These are phyloP conservation scores for Listronotus bonariensis DNA, from an alignment of 1,140 invertebrate species.

Conservation along the genomic window DNA sequence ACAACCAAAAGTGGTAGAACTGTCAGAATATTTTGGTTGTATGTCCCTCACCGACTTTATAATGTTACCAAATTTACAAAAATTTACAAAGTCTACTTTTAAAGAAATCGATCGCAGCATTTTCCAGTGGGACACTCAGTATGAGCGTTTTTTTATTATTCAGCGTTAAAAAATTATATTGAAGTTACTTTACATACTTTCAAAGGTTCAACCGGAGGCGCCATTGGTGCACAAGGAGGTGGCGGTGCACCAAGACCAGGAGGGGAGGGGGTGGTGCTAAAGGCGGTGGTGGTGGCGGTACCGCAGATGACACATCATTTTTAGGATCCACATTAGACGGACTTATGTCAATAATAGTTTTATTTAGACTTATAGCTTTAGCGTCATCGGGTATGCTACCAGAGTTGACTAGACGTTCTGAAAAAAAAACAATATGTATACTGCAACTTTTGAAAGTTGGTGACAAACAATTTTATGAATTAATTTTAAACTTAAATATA, in stretches of 20 bases:
- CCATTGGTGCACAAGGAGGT: slow-evolving; percentile 60
- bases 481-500: too few species aligned
- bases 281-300: slow-evolving; percentile 65
- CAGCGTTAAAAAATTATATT: too few species aligned
- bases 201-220: slow-evolving; percentile 63
- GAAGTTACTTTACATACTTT: slow-evolving; percentile 48
- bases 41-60: too few species aligned
- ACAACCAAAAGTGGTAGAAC: too few species aligned
- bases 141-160: too few species aligned
- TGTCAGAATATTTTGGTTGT: too few species aligned
- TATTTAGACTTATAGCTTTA: slow-evolving; percentile 66
- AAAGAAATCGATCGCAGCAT: too few species aligned
- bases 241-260: slow-evolving; percentile 58
- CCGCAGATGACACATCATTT: slow-evolving; percentile 55
- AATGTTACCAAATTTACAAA: too few species aligned
- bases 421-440: slow-evolving; percentile 12
- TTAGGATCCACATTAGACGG: slow-evolving; percentile 49
- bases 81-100: too few species aligned
- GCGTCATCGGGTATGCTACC: slow-evolving; percentile 92
- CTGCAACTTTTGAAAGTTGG: too few species aligned
- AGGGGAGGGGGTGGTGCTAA: slow-evolving; percentile 62
- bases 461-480: too few species aligned
- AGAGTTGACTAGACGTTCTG: slow-evolving; percentile 80
- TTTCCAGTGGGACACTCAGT: too few species aligned
- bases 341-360: slow-evolving; percentile 44